Base-by-base conservation (phyloP, 2,113 vertebrate species). In the Cebidichthys violaceus region DNA sequence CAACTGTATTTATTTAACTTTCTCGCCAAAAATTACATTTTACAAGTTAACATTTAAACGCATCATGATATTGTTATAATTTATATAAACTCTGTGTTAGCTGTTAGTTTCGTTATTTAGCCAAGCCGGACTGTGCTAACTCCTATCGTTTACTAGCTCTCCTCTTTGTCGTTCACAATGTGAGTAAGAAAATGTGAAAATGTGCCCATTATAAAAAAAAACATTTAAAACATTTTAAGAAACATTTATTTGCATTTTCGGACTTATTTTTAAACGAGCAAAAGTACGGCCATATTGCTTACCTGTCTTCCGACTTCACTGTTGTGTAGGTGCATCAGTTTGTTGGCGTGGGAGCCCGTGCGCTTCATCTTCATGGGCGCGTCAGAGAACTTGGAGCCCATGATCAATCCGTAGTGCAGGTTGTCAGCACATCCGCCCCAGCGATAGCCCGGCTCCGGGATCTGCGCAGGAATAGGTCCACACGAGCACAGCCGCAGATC, bases 291-390 rank as follows among this genome's bases (percentile, higher is more conserved):
- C 47, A 35, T 3, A 18, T 59, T 29, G 0, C 57, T 95, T 94
- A 99, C 98, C 96, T 99, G 97, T 96, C 98, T 97, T 83, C 98
- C 98, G 78, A 99, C 98, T 96, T 99, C 97, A 88, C 97, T 99
- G 97, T 99, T 99, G 96, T 99, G 98, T 84, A 99, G 97, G 93
- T 99, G 98, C 98, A 99, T 99, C 88, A 99, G 97, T 93, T 99
- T 99, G 96, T 99, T 99, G 87, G 98, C 97, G 79, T 99, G 97
- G 79, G 97, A 98, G 86, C 98, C 96, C 15, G 97, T 91, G 89
- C 97, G 97, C 95, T 99, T 99, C 96, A 98, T 97, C 95, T 99
- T 99, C 97, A 99, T 97, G 86, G 98, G 97, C 85, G 98, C 97
- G 76, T 99, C 98, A 60, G 97, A 97, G 95, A 99, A 99, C 96